Evolutionary conservation across 2,888 invertebrate species (phyloP).

Genomic region (Lepetodrilus schrolli): DNA sequence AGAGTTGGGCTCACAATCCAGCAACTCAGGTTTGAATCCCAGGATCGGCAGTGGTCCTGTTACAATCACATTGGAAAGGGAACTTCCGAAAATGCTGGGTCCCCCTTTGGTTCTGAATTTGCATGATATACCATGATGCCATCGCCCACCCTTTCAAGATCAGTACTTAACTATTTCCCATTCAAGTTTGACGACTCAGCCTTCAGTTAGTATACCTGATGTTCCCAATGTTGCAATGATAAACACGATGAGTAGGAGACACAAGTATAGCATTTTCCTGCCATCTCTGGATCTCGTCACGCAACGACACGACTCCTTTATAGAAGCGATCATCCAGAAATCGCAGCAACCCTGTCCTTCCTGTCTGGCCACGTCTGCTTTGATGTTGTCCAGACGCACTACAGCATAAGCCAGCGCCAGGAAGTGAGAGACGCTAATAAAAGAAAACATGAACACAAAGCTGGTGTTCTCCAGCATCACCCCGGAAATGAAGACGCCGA

Average conservation of each 20-base stretch:
- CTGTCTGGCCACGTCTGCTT: conserved; percentile 30
- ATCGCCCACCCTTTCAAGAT: too few species aligned
- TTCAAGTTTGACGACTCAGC: too few species aligned
- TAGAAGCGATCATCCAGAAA: conserved; percentile 30
- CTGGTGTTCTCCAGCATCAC: conserved; percentile 79
- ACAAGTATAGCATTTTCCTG: conserved; percentile 42
- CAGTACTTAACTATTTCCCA: too few species aligned
- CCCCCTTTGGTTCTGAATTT: too few species aligned
- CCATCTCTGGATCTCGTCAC: conserved; percentile 49
- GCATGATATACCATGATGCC: too few species aligned
- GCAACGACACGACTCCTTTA: conserved; percentile 42
- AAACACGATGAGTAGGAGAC: conserved; percentile 47
- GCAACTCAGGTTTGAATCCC: too few species aligned
- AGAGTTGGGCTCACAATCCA: too few species aligned
- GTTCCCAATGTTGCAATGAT: conserved; percentile 52
- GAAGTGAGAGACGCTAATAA: conserved; percentile 66
- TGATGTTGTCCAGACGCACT: conserved; percentile 55
- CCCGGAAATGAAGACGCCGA: conserved; percentile 87
- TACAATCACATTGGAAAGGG: too few species aligned
- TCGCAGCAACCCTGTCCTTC: not conserved
- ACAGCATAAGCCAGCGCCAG: conserved; percentile 73
- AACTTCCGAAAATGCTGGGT: too few species aligned
- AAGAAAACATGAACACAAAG: conserved; percentile 73
- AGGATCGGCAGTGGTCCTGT: too few species aligned
- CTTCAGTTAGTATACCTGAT: too few species aligned